These are phyloP conservation scores for Coreoperca whiteheadi DNA, from an alignment of 2,113 vertebrate genomes.

Conservation along the genomic window DNA sequence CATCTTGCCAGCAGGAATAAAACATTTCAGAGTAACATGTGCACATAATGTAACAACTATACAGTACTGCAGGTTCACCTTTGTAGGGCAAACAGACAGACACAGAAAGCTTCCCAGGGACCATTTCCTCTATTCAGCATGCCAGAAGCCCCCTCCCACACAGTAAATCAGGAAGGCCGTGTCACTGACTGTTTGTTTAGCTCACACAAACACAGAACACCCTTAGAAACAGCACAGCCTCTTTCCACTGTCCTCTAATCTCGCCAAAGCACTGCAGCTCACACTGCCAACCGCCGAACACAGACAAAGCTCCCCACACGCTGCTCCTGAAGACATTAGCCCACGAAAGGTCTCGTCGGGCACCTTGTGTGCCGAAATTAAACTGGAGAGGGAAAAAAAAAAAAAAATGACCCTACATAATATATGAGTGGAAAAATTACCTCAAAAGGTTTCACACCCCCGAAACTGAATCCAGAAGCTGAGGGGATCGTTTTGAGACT, in stretches of 20 bases:
- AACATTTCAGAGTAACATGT: background rate
- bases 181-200: constrained; percentile 69
- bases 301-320: constrained; percentile 10
- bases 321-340: constrained; percentile 6
- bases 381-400: constrained; percentile 25
- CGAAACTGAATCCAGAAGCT: constrained; percentile 57
- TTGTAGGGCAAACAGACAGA: constrained; percentile 50
- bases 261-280: constrained; percentile 5
- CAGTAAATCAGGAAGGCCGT: constrained; percentile 69
- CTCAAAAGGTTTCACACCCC: constrained; percentile 51
- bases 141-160: constrained; percentile 63
- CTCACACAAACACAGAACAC: constrained; percentile 62
- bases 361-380: constrained; percentile 36
- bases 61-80: constrained; percentile 31
- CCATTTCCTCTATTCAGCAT: constrained; percentile 47
- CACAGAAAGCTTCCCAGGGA: constrained; percentile 55
- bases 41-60: background rate
- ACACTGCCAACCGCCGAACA: constrained; percentile 23
- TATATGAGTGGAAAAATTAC: constrained; percentile 56
- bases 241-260: constrained; percentile 54
- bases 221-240: constrained; percentile 56
- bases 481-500: constrained; percentile 3
- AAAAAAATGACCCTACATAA: constrained; percentile 60
- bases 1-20: background rate
- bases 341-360: background rate